Evolutionary conservation across 2,797 vertebrate genomes (phyloP).

Genomic region (Tolypeutes matacus): DNA sequence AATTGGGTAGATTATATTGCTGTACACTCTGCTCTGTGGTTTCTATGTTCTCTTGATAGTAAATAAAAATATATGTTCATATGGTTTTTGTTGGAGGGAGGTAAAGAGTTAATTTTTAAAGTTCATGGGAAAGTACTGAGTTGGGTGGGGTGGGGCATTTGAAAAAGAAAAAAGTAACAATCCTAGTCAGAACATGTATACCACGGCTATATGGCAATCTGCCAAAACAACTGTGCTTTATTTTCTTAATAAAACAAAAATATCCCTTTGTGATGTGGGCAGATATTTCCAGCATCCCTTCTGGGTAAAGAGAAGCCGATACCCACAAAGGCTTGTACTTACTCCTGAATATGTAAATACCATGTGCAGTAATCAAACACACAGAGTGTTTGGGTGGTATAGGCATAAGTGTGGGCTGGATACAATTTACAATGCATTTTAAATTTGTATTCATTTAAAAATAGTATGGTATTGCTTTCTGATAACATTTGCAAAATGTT

Average conservation of each 20-base stretch:
- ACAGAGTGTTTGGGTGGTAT: constrained; percentile 45
- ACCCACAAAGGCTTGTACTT: constrained; percentile 45
- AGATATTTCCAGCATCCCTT: constrained; percentile 59
- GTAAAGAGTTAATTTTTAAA: constrained; percentile 27
- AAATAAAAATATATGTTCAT: background rate
- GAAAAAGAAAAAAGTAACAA: constrained; percentile 66
- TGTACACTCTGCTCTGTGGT: background rate
- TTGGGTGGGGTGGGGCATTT: background rate
- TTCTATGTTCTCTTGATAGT: background rate
- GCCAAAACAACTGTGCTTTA: constrained; percentile 23
- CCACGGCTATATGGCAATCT: constrained; percentile 24
- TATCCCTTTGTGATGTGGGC: background rate
- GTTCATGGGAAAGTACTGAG: background rate
- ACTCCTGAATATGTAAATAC: background rate
- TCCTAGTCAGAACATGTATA: constrained; percentile 28
- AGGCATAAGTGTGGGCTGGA: background rate
- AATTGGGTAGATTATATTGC: background rate
- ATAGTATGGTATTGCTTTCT: constrained; percentile 73
- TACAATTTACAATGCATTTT: constrained; percentile 65
- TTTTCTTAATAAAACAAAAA: constrained; percentile 33
- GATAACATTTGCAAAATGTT: constrained; percentile 73
- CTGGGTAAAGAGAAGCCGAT: constrained; percentile 61
- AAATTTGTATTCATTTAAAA: constrained; percentile 66
- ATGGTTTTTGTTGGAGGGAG: background rate
- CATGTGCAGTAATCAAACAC: constrained; percentile 31